Conservation (phyloP, 2,797 vertebrate species). For the Acestrorhynchus altus region DNA sequence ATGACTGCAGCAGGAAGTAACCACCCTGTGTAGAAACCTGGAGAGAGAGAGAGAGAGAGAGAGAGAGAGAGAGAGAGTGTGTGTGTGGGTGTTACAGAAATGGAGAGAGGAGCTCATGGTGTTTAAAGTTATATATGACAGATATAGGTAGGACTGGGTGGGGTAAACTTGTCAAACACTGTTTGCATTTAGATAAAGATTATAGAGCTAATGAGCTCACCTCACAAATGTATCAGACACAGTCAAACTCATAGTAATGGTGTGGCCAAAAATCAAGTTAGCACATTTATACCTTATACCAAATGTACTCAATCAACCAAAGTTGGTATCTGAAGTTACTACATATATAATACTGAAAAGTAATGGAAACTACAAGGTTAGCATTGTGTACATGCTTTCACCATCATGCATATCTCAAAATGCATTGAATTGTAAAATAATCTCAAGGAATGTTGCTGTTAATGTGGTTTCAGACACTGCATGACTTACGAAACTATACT, state of each 20-base stretch:
- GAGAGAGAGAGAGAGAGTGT: conserved; percentile 12
- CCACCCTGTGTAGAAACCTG: conserved; percentile 85
- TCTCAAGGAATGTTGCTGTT: neutral
- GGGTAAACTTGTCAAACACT: conserved; percentile 14
- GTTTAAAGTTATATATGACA: neutral
- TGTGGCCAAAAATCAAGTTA: neutral
- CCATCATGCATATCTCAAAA: neutral
- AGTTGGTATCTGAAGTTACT: neutral
- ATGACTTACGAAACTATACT: no score
- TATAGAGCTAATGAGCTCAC: neutral
- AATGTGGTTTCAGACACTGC: neutral
- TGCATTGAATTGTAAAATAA: neutral
- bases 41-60: conserved; percentile 5
- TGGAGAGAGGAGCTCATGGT: neutral
- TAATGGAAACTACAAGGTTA: neutral
- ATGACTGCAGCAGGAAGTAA: conserved; percentile 80
- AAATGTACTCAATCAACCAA: neutral
- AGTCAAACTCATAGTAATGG: neutral
- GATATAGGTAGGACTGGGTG: conserved; percentile 17
- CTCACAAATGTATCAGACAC: neutral
- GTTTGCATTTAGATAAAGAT: conserved; percentile 40
- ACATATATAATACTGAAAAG: neutral
- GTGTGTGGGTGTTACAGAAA: conserved; percentile 1
- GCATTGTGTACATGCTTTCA: neutral
- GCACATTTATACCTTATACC: neutral